These are phyloP conservation scores for Drosophila planitibia DNA, from an alignment of 2,888 invertebrate species.

Conservation along the genomic window DNA sequence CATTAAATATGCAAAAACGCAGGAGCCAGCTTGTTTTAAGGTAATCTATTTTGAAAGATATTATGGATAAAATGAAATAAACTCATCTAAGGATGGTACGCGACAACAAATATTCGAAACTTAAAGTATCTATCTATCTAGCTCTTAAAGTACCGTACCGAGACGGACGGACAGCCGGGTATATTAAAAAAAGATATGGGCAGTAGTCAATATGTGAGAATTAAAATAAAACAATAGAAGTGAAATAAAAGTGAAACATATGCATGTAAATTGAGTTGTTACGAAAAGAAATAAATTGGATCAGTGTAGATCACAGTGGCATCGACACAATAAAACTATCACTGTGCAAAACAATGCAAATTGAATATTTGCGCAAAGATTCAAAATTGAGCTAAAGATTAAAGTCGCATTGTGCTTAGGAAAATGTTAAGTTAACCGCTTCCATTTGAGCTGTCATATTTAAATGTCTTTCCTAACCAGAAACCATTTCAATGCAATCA, in stretches of 20 bases:
- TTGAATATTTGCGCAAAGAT: neutral
- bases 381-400: neutral
- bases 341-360: neutral
- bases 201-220: neutral
- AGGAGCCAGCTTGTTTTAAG: neutral
- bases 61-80: neutral
- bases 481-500: conserved; percentile 1
- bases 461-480: neutral
- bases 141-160: neutral
- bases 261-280: neutral
- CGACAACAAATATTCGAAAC: neutral
- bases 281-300: neutral
- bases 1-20: neutral
- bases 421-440: neutral
- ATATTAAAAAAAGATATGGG: neutral
- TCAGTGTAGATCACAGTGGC: neutral
- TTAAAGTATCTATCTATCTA: neutral
- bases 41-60: neutral
- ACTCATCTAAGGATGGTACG: neutral
- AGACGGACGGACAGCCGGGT: neutral
- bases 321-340: neutral
- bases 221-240: neutral
- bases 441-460: neutral
- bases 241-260: neutral
- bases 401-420: neutral